phyloP scores from a whole-genome alignment of 2,113 vertebrate genomes.

The Panurus biarmicus region DNA sequence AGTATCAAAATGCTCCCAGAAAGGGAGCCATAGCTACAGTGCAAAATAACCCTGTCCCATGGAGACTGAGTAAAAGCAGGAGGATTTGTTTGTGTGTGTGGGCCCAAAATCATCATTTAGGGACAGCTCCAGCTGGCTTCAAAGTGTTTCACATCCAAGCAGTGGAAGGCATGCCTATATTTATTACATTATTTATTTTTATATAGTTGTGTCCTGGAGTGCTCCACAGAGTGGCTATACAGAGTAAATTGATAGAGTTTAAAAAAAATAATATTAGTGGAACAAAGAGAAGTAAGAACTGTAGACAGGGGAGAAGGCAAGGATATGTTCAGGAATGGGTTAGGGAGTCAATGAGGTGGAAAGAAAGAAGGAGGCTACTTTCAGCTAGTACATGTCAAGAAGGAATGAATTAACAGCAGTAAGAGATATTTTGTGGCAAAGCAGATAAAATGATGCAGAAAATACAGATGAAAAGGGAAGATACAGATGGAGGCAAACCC shows the following conservation, averaged over 20 bases:
- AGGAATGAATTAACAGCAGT: background rate
- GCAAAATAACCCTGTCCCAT: background rate
- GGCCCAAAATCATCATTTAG: background rate
- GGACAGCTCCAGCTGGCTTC: background rate
- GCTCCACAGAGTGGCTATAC: background rate
- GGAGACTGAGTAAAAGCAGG: background rate
- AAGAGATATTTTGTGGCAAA: background rate
- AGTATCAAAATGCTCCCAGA: background rate
- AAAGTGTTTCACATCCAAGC: background rate
- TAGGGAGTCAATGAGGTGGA: background rate
- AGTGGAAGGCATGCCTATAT: background rate
- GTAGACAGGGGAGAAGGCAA: background rate
- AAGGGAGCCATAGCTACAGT: background rate
- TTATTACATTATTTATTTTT: conserved; percentile 6
- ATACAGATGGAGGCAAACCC: background rate
- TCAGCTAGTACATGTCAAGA: background rate
- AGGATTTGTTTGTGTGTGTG: background rate
- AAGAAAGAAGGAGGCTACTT: background rate
- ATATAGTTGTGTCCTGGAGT: background rate
- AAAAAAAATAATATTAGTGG: background rate
- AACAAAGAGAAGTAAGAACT: background rate
- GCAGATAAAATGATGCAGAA: background rate
- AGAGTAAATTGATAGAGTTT: background rate
- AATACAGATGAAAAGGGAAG: background rate
- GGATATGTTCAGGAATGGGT: background rate